phyloP scores from a whole-genome alignment of 2,113 vertebrate species.

The Laticauda colubrina region DNA sequence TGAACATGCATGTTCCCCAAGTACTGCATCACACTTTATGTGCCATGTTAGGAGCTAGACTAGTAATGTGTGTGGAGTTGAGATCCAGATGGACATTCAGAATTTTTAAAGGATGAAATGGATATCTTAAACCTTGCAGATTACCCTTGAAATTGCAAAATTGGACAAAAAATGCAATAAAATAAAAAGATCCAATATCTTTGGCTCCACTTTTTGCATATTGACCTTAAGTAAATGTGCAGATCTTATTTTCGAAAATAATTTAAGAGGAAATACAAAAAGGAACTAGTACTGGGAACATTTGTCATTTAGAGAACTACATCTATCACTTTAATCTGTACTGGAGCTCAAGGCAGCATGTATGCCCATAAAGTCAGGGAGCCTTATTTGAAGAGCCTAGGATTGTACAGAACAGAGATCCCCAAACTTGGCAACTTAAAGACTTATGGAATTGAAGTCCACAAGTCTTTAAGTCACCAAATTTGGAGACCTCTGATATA shows the following conservation, averaged over 20 bases:
- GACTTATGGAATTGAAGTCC: no score
- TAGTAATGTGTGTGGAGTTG: background rate
- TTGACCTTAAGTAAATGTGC: background rate
- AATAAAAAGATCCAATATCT: background rate
- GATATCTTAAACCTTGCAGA: background rate
- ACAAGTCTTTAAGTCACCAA: no score
- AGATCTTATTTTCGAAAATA: background rate
- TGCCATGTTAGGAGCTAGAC: background rate
- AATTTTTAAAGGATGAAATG: background rate
- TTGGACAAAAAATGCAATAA: background rate
- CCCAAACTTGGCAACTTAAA: no score
- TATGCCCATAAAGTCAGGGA: background rate
- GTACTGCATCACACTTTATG: background rate
- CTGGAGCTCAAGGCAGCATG: background rate
- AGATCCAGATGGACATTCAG: background rate
- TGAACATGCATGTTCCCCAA: background rate
- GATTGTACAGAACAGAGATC: background rate
- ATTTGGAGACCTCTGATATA: no score
- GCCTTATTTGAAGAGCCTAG: background rate
- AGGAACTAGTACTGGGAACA: background rate
- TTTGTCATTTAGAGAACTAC: background rate
- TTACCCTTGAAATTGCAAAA: background rate
- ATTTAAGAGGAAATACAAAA: background rate
- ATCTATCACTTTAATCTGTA: background rate
- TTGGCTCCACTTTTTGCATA: background rate